Conservation (phyloP, 2,113 vertebrate species). For the Rhinopomastus cyanomelas region DNA sequence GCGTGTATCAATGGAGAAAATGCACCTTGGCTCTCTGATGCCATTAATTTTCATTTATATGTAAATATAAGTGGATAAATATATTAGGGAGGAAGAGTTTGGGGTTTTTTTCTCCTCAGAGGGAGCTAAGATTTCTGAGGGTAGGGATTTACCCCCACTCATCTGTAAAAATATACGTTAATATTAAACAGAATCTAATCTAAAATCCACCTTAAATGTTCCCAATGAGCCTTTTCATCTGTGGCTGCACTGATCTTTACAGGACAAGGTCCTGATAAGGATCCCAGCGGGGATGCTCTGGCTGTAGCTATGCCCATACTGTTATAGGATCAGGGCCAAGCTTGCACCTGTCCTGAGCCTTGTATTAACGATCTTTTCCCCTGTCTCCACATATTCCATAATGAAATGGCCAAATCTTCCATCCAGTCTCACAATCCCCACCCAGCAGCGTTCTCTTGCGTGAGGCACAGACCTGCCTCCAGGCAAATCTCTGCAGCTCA, state of each 20-base stretch:
- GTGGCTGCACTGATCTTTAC: neutral
- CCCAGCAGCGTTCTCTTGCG: fast-evolving
- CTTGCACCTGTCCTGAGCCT: neutral
- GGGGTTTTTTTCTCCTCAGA: neutral
- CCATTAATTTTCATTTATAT: conserved; percentile 18
- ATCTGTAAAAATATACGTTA: neutral
- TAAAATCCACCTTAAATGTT: neutral
- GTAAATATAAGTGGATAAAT: neutral
- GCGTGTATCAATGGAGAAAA: neutral
- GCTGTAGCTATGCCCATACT: fast-evolving
- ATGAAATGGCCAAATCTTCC: neutral
- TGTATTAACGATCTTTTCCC: neutral
- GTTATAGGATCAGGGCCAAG: fast-evolving
- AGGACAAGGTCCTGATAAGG: neutral
- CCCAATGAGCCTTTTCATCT: neutral
- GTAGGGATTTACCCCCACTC: neutral
- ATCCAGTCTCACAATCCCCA: neutral
- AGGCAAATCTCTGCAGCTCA: neutral
- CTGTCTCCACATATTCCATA: fast-evolving
- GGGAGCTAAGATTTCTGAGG: neutral
- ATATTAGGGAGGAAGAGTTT: neutral
- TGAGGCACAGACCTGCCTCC: neutral
- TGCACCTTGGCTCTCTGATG: neutral
- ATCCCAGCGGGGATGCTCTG: neutral
- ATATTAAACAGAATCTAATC: neutral